Evolutionary conservation across 2,797 vertebrate species (phyloP).

Genomic region (Rhadinocentrus ornatus): DNA sequence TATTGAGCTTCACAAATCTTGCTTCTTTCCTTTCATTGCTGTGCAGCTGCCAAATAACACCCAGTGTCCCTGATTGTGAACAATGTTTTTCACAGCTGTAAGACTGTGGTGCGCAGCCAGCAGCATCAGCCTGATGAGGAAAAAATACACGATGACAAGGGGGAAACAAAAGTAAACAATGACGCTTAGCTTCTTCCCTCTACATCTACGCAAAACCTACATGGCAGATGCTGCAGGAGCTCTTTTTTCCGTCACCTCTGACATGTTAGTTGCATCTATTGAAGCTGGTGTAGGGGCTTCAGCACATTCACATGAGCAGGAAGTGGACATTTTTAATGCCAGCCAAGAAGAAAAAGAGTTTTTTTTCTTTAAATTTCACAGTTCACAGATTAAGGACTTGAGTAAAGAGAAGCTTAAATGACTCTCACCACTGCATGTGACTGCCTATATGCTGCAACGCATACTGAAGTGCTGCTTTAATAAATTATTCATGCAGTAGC

Average conservation of each 20-base stretch:
- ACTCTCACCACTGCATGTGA: background rate
- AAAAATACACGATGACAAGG: slow-evolving; percentile 7
- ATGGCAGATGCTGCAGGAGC: background rate
- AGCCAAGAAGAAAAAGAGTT: slow-evolving; percentile 3
- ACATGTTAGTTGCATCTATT: background rate
- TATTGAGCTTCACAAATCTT: background rate
- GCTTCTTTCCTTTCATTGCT: slow-evolving; percentile 14
- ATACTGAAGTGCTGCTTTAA: slow-evolving; percentile 29
- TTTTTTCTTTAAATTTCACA: slow-evolving; percentile 5
- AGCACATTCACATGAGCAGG: background rate
- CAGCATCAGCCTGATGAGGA: slow-evolving; percentile 41
- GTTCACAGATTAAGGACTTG: slow-evolving; percentile 29
- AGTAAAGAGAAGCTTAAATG: slow-evolving; percentile 12
- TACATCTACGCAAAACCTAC: slow-evolving; percentile 28
- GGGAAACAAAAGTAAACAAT: slow-evolving; percentile 9
- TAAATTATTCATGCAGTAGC: slow-evolving; percentile 59
- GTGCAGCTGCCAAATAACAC: slow-evolving; percentile 25
- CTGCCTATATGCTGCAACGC: slow-evolving; percentile 25
- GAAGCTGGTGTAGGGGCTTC: background rate
- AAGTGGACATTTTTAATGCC: background rate
- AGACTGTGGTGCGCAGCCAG: slow-evolving; percentile 18
- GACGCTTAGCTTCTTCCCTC: slow-evolving; percentile 15
- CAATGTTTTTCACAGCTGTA: slow-evolving; percentile 10
- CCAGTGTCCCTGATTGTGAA: slow-evolving; percentile 8
- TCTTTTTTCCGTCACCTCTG: background rate